A percentile compares a stretch with the other conserved stretches of the same genome.
Conservation (phyloP, 2,113 vertebrate species). For the human region DNA sequence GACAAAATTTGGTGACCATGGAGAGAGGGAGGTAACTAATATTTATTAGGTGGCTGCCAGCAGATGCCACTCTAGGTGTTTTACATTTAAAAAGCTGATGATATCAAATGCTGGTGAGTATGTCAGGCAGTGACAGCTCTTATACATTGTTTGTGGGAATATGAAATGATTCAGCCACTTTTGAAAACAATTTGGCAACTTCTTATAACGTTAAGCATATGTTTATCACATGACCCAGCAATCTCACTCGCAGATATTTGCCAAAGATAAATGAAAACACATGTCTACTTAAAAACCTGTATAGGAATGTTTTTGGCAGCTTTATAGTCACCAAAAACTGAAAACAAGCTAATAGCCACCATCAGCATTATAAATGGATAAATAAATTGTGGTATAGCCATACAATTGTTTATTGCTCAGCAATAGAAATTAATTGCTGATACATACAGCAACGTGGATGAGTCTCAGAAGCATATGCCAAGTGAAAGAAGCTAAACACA, state of each 20-base stretch:
- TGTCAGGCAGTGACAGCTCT: not conserved
- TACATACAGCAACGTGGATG: not conserved
- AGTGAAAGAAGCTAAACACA: not conserved
- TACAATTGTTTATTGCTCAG: not conserved
- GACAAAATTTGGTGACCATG: not conserved
- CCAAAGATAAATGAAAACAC: slow-evolving; percentile 14
- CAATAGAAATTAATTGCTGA: not conserved
- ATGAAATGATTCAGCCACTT: not conserved
- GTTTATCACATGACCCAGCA: not conserved
- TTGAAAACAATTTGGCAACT: not conserved
- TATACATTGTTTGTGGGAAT: not conserved
- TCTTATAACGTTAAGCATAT: not conserved
- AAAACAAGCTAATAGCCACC: not conserved
- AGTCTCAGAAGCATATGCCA: not conserved
- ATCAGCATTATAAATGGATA: not conserved
- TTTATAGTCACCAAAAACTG: not conserved
- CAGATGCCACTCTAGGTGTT: not conserved
- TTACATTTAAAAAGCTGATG: not conserved
- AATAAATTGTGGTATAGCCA: not conserved
- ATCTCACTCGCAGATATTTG: not conserved
- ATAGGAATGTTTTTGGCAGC: not conserved
- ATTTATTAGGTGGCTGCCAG: not conserved
- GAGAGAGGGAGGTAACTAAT: not conserved
- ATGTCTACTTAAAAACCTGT: not conserved
- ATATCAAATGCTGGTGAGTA: not conserved